phyloP scores from a whole-genome alignment of 2,888 invertebrate genomes.

The Dexiosoma caninum region DNA sequence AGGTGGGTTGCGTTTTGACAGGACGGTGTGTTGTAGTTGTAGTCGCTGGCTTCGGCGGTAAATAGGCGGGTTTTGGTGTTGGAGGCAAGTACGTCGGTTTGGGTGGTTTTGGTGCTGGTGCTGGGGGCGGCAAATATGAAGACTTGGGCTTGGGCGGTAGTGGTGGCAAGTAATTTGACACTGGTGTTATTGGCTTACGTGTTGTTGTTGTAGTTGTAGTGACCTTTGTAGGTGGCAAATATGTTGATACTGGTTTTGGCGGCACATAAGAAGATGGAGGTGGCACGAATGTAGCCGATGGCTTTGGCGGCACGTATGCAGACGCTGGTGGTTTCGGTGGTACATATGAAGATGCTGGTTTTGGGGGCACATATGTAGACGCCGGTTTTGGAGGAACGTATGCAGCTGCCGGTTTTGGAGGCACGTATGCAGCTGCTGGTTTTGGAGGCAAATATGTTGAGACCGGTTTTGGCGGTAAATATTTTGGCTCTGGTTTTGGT shows the following conservation, averaged over 20 bases:
- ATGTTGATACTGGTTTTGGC: no score
- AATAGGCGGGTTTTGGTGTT: slow-evolving; percentile 36
- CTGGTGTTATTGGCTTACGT: slow-evolving; percentile 32
- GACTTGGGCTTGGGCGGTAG: slow-evolving; percentile 24
- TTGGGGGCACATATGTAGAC: no score
- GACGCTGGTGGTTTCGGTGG: no score
- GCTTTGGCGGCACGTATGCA: no score
- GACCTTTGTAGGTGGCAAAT: no score
- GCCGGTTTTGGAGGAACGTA: not conserved
- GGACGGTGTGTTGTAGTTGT: slow-evolving; percentile 63
- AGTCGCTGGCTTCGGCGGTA: slow-evolving; percentile 60
- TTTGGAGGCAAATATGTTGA: not conserved
- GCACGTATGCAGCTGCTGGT: no score
- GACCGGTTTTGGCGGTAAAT: slow-evolving; percentile 24
- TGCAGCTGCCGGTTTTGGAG: no score
- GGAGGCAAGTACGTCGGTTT: not conserved
- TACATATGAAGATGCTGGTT: no score
- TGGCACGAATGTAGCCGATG: no score
- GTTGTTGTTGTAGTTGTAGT: slow-evolving; percentile 7
- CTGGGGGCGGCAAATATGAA: slow-evolving; percentile 34
- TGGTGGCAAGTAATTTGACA: slow-evolving; percentile 48
- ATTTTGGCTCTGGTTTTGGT: not conserved
- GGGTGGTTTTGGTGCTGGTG: slow-evolving; percentile 45
- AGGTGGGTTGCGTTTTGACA: slow-evolving; percentile 51
- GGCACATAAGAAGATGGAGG: no score